Conservation (phyloP, 2,888 invertebrate species). For the Lutraria lutraria region DNA sequence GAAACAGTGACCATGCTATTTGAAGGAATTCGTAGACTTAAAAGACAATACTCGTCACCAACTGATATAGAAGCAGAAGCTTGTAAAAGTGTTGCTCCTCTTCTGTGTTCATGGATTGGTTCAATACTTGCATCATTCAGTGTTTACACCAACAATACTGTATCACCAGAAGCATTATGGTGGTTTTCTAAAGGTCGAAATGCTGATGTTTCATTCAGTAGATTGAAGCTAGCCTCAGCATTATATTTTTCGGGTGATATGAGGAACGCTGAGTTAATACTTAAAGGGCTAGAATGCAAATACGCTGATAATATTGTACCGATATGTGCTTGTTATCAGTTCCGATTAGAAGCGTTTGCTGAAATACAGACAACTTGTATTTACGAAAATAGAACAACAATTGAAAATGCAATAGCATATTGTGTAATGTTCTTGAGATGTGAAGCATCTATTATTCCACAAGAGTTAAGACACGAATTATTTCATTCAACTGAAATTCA, state of each 20-base stretch:
- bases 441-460: conserved; percentile 15
- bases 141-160: not conserved
- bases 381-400: not conserved
- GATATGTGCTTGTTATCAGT: not conserved
- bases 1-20: not conserved
- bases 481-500: conserved; percentile 20
- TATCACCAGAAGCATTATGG: conserved; percentile 24
- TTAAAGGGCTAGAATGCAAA: not conserved
- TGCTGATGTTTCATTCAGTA: conserved; percentile 25
- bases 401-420: not conserved
- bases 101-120: not conserved
- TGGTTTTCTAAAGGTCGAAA: not conserved
- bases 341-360: not conserved
- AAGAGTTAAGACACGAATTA: conserved; percentile 29
- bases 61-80: not conserved
- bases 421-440: conserved; percentile 9
- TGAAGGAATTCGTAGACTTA: not conserved
- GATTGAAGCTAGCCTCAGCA: conserved; percentile 19
- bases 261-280: not conserved
- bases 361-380: not conserved
- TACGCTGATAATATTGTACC: not conserved
- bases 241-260: conserved; percentile 4
- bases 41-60: not conserved
- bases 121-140: conserved; percentile 11
- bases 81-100: not conserved